Base-by-base conservation (phyloP, 2,113 vertebrate species). In the Gasterosteus nipponicus region DNA sequence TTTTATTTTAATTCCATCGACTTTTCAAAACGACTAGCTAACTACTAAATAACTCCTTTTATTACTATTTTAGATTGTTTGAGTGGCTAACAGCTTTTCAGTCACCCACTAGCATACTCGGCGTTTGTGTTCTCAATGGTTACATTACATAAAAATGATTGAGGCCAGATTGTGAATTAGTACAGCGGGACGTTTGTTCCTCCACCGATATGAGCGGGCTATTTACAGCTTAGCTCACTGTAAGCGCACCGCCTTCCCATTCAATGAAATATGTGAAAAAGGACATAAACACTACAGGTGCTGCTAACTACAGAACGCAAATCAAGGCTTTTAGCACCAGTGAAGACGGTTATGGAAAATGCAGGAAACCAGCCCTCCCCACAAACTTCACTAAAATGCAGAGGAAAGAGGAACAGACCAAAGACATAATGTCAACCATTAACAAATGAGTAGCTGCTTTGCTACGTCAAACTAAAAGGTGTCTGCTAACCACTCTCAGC, bases 101-200 rank as follows among this genome's bases (percentile, higher is more conserved):
- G 67, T 77, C 68, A 65, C 73, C 76, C 83, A 65, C 68, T 82
- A 56, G n/a, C 77, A 76, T 64, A 67, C 66, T 53, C 67, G 62
- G 66, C 68, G 73, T 78, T 92, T 73, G 79, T 87, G 35, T 86
- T 83, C 73, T 75, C 73, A 72, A 78, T 84, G 75, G 88, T 87
- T 85, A 39, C 70, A 81, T 91, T 90, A 93, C 85, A 80, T 92
- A 88, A 91, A 92, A 82, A 81, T 46, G 79, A 84, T 86, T 73
- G 54, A 61, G 85, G 86, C 80, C 73, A 84, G 62, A 77, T 54
- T 81, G 73, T 70, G 76, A 84, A 76, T 84, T 69, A 82, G 77
- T 65, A 83, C 83, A 86, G 80, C 71, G 63, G 85, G 70, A 89
- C 61, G 62, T 86, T 85, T 87, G 83, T 83, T 85, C 74, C 49